phyloP scores from a whole-genome alignment of 2,888 invertebrate genomes.

The Julus scandinavius region DNA sequence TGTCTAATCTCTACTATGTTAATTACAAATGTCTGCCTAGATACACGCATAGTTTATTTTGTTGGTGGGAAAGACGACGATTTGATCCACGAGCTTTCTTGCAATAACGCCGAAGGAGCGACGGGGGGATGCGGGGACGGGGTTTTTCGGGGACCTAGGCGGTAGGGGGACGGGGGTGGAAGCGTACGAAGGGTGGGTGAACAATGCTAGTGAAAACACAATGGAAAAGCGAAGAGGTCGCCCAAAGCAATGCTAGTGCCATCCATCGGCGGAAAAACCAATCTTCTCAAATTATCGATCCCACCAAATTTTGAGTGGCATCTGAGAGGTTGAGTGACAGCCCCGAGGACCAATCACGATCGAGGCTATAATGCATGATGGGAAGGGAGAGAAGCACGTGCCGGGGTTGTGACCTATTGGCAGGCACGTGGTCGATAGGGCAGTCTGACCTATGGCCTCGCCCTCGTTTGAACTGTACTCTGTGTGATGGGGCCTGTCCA shows the following conservation, averaged over 20 bases:
- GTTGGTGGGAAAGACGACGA: constrained; percentile 31
- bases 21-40: constrained; percentile 50
- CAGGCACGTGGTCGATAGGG: neutral
- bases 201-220: neutral
- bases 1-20: constrained; percentile 51
- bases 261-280: constrained; percentile 44
- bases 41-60: constrained; percentile 40
- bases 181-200: constrained; percentile 1
- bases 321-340: neutral
- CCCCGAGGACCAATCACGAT: neutral
- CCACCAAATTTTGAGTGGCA: constrained; percentile 19
- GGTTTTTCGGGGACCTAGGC: neutral
- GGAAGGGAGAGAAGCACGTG: neutral
- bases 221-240: neutral
- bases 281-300: constrained; percentile 19
- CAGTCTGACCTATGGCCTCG: neutral
- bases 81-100: constrained; percentile 23
- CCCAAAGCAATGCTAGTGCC: constrained; percentile 44
- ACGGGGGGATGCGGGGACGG: neutral
- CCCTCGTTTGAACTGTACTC: neutral
- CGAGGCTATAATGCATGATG: neutral
- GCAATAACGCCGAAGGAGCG: constrained; percentile 21
- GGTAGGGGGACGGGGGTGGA: constrained; percentile 9
- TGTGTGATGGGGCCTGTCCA: too few species aligned
- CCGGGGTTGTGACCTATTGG: constrained; percentile 20